Evolutionary conservation across 2,888 invertebrate genomes (phyloP).

Genomic region (Leptogaster cylindrica): DNA sequence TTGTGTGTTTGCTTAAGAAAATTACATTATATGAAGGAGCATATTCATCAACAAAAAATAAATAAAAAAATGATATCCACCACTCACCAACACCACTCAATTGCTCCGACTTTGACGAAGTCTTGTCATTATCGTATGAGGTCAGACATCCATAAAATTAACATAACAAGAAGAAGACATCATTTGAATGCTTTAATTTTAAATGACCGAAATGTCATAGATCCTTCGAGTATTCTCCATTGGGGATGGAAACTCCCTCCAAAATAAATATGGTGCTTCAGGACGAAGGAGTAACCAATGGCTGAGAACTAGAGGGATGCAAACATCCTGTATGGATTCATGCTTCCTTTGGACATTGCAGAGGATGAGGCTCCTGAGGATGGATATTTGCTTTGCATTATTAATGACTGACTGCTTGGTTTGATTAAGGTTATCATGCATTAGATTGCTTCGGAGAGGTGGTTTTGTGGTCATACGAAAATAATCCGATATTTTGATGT

Average conservation of each 20-base stretch:
- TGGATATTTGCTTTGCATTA: slow-evolving; percentile 47
- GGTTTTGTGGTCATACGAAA: too few species aligned
- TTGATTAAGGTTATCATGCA: slow-evolving; percentile 46
- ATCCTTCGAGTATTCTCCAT: slow-evolving; percentile 41
- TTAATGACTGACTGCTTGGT: slow-evolving; percentile 46
- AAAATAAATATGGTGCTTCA: slow-evolving; percentile 25
- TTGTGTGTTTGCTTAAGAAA: too few species aligned
- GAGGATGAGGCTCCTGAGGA: slow-evolving; percentile 36
- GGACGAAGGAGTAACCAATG: slow-evolving; percentile 26
- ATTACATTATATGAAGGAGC: too few species aligned
- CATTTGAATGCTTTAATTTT: slow-evolving; percentile 40
- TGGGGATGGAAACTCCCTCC: neutral
- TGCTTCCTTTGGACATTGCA: slow-evolving; percentile 16
- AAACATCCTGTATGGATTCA: slow-evolving; percentile 36
- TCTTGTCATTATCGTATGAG: slow-evolving; percentile 18
- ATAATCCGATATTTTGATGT: too few species aligned
- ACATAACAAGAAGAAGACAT: slow-evolving; percentile 34
- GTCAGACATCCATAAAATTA: slow-evolving; percentile 45
- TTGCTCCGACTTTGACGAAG: slow-evolving; percentile 4
- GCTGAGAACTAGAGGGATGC: slow-evolving; percentile 17
- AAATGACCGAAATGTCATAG: slow-evolving; percentile 45
- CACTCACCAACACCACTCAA: too few species aligned
- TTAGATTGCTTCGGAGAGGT: slow-evolving; percentile 20
- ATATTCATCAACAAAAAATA: too few species aligned
- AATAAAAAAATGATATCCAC: too few species aligned